Evolutionary conservation across 1,140 invertebrate species (phyloP).

Genomic region (Coelopa frigida): DNA sequence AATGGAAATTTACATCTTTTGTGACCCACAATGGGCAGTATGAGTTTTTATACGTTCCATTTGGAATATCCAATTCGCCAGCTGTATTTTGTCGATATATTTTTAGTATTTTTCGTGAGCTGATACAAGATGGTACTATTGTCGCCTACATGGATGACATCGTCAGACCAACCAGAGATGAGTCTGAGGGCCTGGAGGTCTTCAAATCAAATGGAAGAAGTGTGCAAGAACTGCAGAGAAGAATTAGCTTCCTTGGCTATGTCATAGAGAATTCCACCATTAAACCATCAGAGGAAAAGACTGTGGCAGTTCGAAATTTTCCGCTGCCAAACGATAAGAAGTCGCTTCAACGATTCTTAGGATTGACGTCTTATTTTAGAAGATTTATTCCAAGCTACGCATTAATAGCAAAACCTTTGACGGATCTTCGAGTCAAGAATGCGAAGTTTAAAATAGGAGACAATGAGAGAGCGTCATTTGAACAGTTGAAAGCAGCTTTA

Average conservation of each 20-base stretch:
- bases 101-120: constrained; percentile 14
- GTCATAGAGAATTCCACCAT: constrained; percentile 16
- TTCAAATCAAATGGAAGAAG: constrained; percentile 44
- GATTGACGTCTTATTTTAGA: constrained; percentile 20
- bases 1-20: constrained; percentile 9
- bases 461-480: constrained; percentile 7
- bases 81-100: constrained; percentile 43
- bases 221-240: constrained; percentile 14
- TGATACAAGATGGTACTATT: neutral
- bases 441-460: neutral
- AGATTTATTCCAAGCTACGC: constrained; percentile 21
- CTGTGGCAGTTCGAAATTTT: constrained; percentile 19
- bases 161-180: constrained; percentile 5
- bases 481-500: constrained; percentile 18
- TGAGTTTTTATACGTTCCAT: neutral
- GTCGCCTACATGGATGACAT: constrained; percentile 5
- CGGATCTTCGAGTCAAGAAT: constrained; percentile 18
- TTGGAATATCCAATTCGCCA: constrained; percentile 24
- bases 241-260: constrained; percentile 22
- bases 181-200: neutral
- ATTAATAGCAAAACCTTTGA: constrained; percentile 16
- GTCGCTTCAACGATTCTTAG: constrained; percentile 21
- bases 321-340: neutral
- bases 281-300: constrained; percentile 14
- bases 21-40: constrained; percentile 4